Conservation (phyloP, 2,113 vertebrate species). For the Tyrannus savana region DNA sequence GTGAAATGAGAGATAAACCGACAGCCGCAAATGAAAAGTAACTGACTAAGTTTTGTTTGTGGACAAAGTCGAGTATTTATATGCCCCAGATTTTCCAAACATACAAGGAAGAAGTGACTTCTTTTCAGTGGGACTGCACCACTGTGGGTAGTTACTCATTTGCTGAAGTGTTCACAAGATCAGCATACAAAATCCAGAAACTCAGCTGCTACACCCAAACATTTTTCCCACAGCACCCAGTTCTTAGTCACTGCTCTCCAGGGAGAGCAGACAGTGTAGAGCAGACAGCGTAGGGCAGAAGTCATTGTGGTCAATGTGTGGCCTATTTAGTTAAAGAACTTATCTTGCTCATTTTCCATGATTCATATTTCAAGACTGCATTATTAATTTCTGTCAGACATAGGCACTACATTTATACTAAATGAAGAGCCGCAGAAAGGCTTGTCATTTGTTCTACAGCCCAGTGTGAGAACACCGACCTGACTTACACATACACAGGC, state of each 20-base stretch:
- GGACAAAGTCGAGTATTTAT: not conserved
- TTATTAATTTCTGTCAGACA: not conserved
- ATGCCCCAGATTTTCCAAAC: not conserved
- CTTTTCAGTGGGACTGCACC: not conserved
- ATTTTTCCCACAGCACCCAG: conserved; percentile 1
- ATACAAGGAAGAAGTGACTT: not conserved
- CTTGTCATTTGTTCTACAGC: not conserved
- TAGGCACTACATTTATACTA: not conserved
- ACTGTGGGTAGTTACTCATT: not conserved
- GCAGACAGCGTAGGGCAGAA: not conserved
- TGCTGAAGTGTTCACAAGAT: not conserved
- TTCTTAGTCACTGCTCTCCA: not conserved
- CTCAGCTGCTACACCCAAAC: not conserved
- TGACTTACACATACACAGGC: not conserved
- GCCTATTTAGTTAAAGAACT: not conserved
- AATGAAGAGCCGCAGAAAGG: not conserved
- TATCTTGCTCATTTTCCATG: not conserved
- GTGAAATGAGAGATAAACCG: not conserved
- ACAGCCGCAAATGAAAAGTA: not conserved
- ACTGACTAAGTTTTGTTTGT: not conserved
- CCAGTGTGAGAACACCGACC: accelerated
- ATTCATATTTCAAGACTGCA: not conserved
- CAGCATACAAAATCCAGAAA: not conserved
- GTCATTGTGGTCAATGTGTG: not conserved
- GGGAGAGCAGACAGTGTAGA: not conserved